Evolutionary conservation across 2,888 invertebrate species (phyloP), one percentile per base, ranked within the genome.

Genomic region (Cataglyphis cursor): DNA sequence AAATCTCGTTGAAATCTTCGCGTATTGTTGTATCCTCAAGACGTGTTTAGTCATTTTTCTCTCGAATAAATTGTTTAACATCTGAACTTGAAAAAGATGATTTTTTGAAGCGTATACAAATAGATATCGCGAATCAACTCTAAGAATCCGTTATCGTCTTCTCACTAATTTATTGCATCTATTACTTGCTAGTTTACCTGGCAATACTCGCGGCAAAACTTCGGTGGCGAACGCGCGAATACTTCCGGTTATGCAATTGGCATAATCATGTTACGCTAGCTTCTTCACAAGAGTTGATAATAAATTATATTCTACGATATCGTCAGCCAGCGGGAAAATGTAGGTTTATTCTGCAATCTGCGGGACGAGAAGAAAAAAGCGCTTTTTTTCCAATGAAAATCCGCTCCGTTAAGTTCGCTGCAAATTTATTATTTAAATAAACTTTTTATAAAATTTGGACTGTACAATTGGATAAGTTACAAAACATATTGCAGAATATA

Each of bases 301-400:
- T 78, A 85, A 87, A 81, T 89, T 73, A 64, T 64, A 65, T 81
- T 86, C 75, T 38, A 75, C 64, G 41, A 81, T 89, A 86, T 89
- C 86, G 86, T 89, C 89, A 89, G 74, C 85, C 38, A 8, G 62
- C 76, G 72, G 82, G 72, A 18, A 89, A 89, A 88, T 89, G 86
- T 89, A 82, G 86, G 83, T 86, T 89, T 88, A 85, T n/a, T 51
- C 59, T 38, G 24, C n/a, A 74, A 57, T 65, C 54, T 51, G 44
- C 2, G 24, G 0, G 35, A 54, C 28, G 18, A 15, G 31, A 31
- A 70, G 59, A 9, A 31, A 57, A 70, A 41, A 78, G 12, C 31
- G 24, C 31, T 80, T 80, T 80, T 51, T 48, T 80, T 48, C 59
- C 38, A 5, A 31, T 12, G 28, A 54, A 4, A 74, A 18, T 4